Percentiles rank a stretch among this genome's conserved stretches.
Conservation (phyloP, 2,113 vertebrate species). For the Nicator chloris region DNA sequence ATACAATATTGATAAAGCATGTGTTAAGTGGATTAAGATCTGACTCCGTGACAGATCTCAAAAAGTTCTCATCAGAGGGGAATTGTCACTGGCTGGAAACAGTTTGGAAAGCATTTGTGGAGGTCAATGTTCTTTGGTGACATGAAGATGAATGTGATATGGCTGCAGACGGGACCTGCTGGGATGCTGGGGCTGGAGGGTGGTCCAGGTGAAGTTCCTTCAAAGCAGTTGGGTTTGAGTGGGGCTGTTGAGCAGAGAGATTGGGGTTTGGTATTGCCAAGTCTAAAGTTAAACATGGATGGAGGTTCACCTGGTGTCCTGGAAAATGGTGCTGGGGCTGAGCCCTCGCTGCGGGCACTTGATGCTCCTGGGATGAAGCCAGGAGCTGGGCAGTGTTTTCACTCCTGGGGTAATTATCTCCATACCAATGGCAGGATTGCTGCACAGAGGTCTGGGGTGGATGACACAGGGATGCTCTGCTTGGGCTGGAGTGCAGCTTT, state of each 20-base stretch:
- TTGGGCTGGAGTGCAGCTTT: background rate
- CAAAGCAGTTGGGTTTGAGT: background rate
- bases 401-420: background rate
- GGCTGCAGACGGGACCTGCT: background rate
- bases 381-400: background rate
- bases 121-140: background rate
- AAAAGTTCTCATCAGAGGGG: background rate
- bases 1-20: slow-evolving; percentile 39
- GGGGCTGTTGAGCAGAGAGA: background rate
- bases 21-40: slow-evolving; percentile 40
- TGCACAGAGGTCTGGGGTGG: background rate
- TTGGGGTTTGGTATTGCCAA: background rate
- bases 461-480: rapidly evolving
- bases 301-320: background rate
- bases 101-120: background rate
- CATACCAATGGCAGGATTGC: background rate
- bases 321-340: background rate
- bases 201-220: background rate
- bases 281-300: background rate
- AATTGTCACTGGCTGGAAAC: background rate
- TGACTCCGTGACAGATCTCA: slow-evolving; percentile 8
- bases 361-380: rapidly evolving
- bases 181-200: background rate
- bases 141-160: background rate
- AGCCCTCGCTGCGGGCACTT: rapidly evolving